Evolutionary conservation across 1,140 invertebrate genomes (phyloP).

Genomic region (Meteorus sp.): DNA sequence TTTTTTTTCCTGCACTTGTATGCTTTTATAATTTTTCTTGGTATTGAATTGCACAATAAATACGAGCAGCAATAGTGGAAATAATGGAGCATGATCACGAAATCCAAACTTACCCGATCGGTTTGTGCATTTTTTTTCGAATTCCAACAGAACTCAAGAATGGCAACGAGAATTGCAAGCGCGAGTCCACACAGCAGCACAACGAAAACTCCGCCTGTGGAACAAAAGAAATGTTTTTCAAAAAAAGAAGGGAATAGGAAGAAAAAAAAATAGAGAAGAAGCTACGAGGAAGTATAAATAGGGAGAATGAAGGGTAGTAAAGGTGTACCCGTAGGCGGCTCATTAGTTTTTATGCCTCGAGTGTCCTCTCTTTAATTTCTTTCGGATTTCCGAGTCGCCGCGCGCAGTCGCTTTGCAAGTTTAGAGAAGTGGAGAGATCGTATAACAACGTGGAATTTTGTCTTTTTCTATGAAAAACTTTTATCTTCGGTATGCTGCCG

Average conservation of each 20-base stretch:
- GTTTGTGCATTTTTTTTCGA: constrained; percentile 88
- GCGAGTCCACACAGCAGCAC: constrained; percentile 90
- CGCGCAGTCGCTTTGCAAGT: neutral
- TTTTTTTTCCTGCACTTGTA: too few relatives aligned
- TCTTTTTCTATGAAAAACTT: constrained; percentile 7
- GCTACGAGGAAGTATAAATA: neutral
- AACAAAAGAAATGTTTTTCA: too few relatives aligned
- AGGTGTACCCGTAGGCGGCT: constrained; percentile 33
- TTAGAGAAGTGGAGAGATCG: neutral
- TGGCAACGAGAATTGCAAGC: constrained; percentile 86
- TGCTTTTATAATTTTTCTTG: too few relatives aligned
- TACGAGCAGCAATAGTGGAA: neutral
- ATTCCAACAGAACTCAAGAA: constrained; percentile 96
- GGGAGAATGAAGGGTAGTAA: constrained; percentile 14
- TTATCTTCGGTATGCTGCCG: too few relatives aligned
- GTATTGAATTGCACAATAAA: neutral
- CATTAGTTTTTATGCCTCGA: constrained; percentile 41
- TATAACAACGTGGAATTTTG: too few relatives aligned
- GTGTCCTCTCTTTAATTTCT: constrained; percentile 31
- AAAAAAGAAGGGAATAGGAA: too few relatives aligned
- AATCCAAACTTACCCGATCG: constrained; percentile 68
- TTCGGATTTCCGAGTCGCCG: constrained; percentile 25
- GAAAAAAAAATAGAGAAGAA: constrained; percentile 34
- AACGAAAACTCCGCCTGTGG: constrained; percentile 97
- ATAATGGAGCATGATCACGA: too few relatives aligned